Evolutionary conservation across 1,140 invertebrate genomes (phyloP), one percentile per base, ranked within the genome.

Genomic region (Sitobion miscanthi): DNA sequence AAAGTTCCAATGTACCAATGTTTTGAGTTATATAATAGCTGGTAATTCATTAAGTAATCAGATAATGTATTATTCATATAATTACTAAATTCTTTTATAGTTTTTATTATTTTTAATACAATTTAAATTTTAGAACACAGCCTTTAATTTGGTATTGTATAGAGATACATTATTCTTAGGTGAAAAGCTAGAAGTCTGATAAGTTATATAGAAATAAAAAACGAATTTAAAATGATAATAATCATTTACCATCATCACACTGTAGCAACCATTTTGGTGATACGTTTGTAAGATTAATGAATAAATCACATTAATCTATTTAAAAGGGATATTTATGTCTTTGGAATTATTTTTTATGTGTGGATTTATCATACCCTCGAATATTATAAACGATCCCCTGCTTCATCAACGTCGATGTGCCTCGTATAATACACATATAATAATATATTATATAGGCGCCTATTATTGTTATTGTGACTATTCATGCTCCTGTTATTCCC

Each of bases 401-500:
- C n/a, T n/a, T 77, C 30, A 77, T 77, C 62, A n/a, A n/a, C n/a
- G 62, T 17, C 62, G 62, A 77, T 77, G 17, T 77, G 20, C 30
- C 11, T 17, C n/a, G n/a, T 77, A 77, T 77, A n/a, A 38, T 82
- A 90, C 42, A 3, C 23, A 3, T 86, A 49, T 86, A 85, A 25
- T 25, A 9, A 25, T 25, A 9, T 85, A 85, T 85, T 45, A 54
- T 38, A 45, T 45, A 23, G 57, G 69, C 42, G 69, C n/a, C 62
- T 82, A n/a, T 91, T 91, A 47, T 83, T 35, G 9, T 49, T 49
- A 38, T 47, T 77, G 62, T 77, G 47, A 20, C 88, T 47, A 77
- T 52, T 38, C 88, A 30, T 90, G 38, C 42, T 69, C 89, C 62
- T 47, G 62, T 82, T 42, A 54, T 92, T 92, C 91, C n/a, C 77